Percentiles rank a stretch among this genome's conserved stretches.
These are phyloP conservation scores for Heteromormyrus szaboi DNA, from an alignment of 2,797 vertebrate genomes.

Conservation along the genomic window DNA sequence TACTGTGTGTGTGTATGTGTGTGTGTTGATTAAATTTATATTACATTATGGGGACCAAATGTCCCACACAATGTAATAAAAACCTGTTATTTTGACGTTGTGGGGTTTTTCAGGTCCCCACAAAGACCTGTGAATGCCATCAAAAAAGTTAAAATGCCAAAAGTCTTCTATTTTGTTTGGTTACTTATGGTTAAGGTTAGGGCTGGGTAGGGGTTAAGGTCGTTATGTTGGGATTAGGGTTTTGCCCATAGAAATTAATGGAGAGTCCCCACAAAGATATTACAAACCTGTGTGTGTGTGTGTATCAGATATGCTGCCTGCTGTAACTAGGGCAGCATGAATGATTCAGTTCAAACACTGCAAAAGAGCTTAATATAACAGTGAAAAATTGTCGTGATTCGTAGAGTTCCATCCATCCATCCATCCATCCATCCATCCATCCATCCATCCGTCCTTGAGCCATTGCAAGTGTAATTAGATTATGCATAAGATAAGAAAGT, in stretches of 20 bases:
- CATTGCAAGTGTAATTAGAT: neutral
- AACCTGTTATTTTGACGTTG: too few species aligned
- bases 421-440: neutral
- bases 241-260: neutral
- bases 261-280: neutral
- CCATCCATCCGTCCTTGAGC: neutral
- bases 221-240: too few species aligned
- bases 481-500: neutral
- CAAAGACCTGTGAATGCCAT: too few species aligned
- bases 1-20: neutral
- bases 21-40: too few species aligned
- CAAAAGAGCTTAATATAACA: neutral
- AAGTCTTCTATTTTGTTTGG: too few species aligned
- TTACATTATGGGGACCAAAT: too few species aligned
- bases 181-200: too few species aligned
- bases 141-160: too few species aligned
- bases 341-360: neutral
- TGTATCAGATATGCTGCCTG: neutral
- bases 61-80: too few species aligned
- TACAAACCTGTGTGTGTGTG: neutral
- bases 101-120: too few species aligned
- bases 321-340: neutral
- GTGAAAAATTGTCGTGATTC: neutral
- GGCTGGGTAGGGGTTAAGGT: neutral
- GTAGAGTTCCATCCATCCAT: neutral